phyloP scores from a whole-genome alignment of 2,888 invertebrate species.

The Spilarctia lutea region DNA sequence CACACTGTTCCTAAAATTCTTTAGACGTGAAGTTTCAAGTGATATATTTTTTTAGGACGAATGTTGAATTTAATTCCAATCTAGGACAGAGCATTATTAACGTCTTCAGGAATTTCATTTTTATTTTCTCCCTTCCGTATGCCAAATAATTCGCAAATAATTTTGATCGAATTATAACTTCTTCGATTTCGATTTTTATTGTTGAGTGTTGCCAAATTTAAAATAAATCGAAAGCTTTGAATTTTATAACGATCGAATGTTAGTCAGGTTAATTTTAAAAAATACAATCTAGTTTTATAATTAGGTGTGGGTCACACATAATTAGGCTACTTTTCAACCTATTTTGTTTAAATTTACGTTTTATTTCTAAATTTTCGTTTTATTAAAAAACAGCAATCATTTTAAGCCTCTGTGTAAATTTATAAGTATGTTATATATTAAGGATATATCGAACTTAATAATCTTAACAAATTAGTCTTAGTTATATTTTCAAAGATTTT shows the following conservation, averaged over 20 bases:
- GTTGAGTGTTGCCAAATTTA: not conserved
- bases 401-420: too few species aligned
- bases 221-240: not conserved
- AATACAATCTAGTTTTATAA: not conserved
- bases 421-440: too few species aligned
- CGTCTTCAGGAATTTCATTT: not conserved
- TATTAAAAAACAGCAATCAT: too few species aligned
- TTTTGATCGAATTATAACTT: not conserved
- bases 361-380: not conserved
- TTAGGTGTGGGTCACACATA: not conserved
- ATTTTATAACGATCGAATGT: too few species aligned
- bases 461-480: too few species aligned
- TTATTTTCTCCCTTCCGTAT: not conserved
- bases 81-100: too few species aligned
- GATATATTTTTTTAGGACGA: too few species aligned
- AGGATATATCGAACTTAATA: too few species aligned
- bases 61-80: not conserved
- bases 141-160: not conserved
- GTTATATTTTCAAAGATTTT: too few species aligned
- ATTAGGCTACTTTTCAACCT: not conserved
- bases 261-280: not conserved
- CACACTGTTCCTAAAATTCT: not conserved
- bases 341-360: not conserved
- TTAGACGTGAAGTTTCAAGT: too few species aligned
- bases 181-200: too few species aligned